A percentile compares a stretch with the other conserved stretches of the same genome.
phyloP scores from a whole-genome alignment of 2,888 invertebrate genomes.

The Macaria notata region DNA sequence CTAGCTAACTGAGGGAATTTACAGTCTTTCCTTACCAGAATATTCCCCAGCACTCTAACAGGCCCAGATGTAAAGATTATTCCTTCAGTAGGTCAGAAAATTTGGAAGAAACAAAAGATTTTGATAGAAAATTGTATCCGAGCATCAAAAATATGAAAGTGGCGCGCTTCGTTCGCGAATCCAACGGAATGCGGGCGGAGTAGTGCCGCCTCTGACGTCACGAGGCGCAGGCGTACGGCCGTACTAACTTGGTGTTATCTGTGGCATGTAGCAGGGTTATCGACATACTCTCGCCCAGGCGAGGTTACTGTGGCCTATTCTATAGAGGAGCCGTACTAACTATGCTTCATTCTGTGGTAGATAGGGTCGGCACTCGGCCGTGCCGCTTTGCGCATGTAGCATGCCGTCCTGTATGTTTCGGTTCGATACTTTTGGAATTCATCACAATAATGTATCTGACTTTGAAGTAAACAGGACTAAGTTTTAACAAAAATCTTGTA shows the following conservation, averaged over 20 bases:
- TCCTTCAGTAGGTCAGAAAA: neutral
- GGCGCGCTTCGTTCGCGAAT: constrained; percentile 58
- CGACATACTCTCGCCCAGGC: constrained; percentile 63
- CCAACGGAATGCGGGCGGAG: constrained; percentile 68
- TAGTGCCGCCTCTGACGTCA: constrained; percentile 71
- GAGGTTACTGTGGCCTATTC: constrained; percentile 21
- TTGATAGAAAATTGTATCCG: constrained; percentile 19
- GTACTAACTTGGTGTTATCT: constrained; percentile 26
- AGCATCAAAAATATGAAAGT: constrained; percentile 47
- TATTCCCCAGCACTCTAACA: neutral
- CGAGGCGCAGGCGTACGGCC: constrained; percentile 64
- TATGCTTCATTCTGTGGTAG: constrained; percentile 36
- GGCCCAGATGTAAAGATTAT: neutral
- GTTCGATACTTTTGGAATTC: constrained; percentile 63
- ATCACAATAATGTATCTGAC: constrained; percentile 34
- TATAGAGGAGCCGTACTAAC: constrained; percentile 9
- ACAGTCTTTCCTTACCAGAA: constrained; percentile 16
- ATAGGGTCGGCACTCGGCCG: constrained; percentile 56
- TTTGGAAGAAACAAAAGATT: neutral
- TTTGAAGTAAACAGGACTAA: constrained; percentile 30
- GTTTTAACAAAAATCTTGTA: constrained; percentile 10
- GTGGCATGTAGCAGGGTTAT: constrained; percentile 75
- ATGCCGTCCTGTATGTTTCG: constrained; percentile 60
- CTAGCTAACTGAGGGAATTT: constrained; percentile 51
- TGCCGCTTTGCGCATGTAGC: constrained; percentile 58